Conservation (phyloP, 2,797 vertebrate genomes). For the Anguilla pacifica region DNA sequence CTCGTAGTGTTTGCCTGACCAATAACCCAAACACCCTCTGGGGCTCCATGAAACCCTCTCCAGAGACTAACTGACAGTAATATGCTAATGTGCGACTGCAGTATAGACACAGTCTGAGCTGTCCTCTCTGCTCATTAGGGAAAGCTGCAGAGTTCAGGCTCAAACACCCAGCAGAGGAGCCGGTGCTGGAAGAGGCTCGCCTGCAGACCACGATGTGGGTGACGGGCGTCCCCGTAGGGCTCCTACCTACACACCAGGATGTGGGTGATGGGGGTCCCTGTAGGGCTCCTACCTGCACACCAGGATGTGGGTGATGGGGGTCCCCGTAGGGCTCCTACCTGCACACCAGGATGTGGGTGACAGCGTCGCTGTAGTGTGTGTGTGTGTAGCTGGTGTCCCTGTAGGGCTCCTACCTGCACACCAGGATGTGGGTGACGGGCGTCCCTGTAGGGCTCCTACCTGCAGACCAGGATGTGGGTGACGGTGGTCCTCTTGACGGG, state of each 20-base stretch:
- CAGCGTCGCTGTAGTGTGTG: background rate
- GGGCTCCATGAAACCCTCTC: too few species aligned
- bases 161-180: background rate
- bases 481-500: constrained; percentile 96
- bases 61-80: too few species aligned
- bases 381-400: background rate
- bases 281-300: too few species aligned
- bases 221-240: constrained; percentile 80
- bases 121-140: too few species aligned
- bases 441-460: constrained; percentile 65
- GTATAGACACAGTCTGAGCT: too few species aligned
- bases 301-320: too few species aligned
- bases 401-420: too few species aligned
- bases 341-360: constrained; percentile 71
- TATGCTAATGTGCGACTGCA: too few species aligned
- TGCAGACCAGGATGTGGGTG: constrained; percentile 95
- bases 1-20: too few species aligned
- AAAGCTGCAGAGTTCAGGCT: background rate
- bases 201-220: constrained; percentile 95
- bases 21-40: too few species aligned
- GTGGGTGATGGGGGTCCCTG: background rate
- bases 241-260: background rate
- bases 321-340: constrained; percentile 39
- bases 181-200: background rate
- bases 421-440: too few species aligned